Base-by-base conservation (phyloP, 2,888 invertebrate genomes). In the Lasioglossum leucozonium region DNA sequence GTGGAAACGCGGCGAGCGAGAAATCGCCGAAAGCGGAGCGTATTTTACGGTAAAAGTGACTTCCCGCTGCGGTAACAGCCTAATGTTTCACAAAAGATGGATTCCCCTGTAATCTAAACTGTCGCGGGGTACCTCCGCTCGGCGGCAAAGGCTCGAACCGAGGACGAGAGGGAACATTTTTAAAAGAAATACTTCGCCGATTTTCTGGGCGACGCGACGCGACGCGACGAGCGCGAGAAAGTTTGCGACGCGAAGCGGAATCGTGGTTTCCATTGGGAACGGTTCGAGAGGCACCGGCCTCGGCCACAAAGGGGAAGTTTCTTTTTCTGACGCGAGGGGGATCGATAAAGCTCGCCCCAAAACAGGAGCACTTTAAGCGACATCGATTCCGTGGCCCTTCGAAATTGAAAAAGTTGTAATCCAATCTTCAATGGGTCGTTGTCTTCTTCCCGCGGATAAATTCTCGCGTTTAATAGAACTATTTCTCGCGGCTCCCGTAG, bases 171-270 rank as follows among this genome's bases (percentile, higher is more conserved):
- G 58, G 73, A 65, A 74, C 84, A 76, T 85, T 79, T 84, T 62
- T 42, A 74, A 82, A 85, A 79, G 84, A 76, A 79, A 84, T 73
- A 77, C 73, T 79, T 69, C 69, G 77, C 79, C 67, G 72, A 77
- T 75, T 77, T 85, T 77, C 76, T n/a, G 65, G 18, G 34, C 10
- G 65, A 62, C 34, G 51, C 44, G 47, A 44, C 1, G 44, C 72
- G 65, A 73, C 67, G 18, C 51, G 74, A 42, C 69, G 18, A n/a
- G 34, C 42, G 47, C 72, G 71, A 73, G 67, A 71, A 79, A 67
- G 78, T 84, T 86, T 74, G 18, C 51, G 77, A 51, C 71, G 18
- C 40, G 34, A 34, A 11, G n/a, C 47, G 71, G 55, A 78, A 77
- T 77, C 79, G 55, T 22, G 58, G 58, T n/a, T 26, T 58, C 82